Evolutionary conservation across 2,113 vertebrate genomes (phyloP).

Genomic region (Vombatus ursinus): DNA sequence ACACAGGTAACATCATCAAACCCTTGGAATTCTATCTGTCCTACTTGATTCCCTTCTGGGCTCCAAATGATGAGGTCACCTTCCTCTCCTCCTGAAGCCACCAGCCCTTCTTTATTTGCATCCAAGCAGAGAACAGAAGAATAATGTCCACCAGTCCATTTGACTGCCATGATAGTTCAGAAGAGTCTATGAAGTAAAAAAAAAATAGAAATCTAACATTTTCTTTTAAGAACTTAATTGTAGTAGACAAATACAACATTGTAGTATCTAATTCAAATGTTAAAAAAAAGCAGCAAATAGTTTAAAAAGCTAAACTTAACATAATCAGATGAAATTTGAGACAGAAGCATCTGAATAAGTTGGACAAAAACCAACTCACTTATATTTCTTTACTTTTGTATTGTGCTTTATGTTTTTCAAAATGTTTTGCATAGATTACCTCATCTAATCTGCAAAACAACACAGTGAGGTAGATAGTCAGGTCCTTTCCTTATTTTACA

Average conservation of each 20-base stretch:
- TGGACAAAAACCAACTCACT: not conserved
- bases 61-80: constrained; percentile 91
- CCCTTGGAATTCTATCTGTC: constrained; percentile 79
- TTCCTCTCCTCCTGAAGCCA: constrained; percentile 92
- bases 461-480: not conserved
- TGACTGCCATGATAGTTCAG: constrained; percentile 85
- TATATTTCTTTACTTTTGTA: not conserved
- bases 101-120: constrained; percentile 83
- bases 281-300: not conserved
- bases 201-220: not conserved
- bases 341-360: not conserved
- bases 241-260: constrained; percentile 21
- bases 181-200: constrained; percentile 38
- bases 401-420: not conserved
- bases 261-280: constrained; percentile 33
- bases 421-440: not conserved
- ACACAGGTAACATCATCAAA: constrained; percentile 87
- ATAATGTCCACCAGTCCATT: constrained; percentile 90
- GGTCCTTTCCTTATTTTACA: not conserved
- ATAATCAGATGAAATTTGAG: not conserved
- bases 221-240: constrained; percentile 26
- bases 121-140: constrained; percentile 88
- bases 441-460: not conserved
- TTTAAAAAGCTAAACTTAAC: not conserved
- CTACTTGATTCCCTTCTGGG: constrained; percentile 81